phyloP scores from a whole-genome alignment of 1,140 invertebrate species.

The Aphelenchoides besseyi region DNA sequence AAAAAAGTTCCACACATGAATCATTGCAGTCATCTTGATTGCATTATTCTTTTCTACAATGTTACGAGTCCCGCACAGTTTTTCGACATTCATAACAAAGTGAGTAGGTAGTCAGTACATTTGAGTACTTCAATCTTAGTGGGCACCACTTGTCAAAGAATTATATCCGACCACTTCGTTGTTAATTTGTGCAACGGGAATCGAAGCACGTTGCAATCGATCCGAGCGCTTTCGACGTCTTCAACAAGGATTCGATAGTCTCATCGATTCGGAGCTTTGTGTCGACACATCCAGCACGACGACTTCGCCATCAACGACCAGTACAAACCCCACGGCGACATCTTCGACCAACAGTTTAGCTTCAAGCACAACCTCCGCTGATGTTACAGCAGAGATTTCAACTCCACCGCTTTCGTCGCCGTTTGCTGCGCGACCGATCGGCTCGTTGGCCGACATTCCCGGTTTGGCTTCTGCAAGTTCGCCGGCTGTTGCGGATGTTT shows the following conservation, averaged over 20 bases:
- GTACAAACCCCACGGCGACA: slow-evolving; percentile 4
- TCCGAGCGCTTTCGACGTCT: background rate
- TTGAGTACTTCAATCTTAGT: background rate
- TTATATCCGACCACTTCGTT: slow-evolving; percentile 18
- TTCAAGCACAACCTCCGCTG: background rate
- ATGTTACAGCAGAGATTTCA: slow-evolving; percentile 7
- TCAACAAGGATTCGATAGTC: background rate
- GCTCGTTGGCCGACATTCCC: background rate
- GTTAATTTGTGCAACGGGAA: slow-evolving; percentile 21
- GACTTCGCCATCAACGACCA: slow-evolving; percentile 9
- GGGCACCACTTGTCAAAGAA: slow-evolving; percentile 9
- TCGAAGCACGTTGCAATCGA: slow-evolving; percentile 12
- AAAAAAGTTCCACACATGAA: slow-evolving; percentile 5
- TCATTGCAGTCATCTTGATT: slow-evolving; percentile 12
- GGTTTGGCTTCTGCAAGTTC: background rate
- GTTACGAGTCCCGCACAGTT: slow-evolving; percentile 17
- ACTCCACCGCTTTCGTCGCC: background rate
- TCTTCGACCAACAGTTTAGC: background rate
- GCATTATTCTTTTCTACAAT: slow-evolving; percentile 23
- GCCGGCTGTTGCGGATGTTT: background rate
- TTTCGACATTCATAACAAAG: slow-evolving; percentile 8
- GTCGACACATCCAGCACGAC: slow-evolving; percentile 16
- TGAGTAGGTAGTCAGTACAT: no score
- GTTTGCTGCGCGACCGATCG: background rate
- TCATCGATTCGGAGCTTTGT: slow-evolving; percentile 2